phyloP scores from a whole-genome alignment of 2,113 vertebrate species.

The Pandion haliaetus region DNA sequence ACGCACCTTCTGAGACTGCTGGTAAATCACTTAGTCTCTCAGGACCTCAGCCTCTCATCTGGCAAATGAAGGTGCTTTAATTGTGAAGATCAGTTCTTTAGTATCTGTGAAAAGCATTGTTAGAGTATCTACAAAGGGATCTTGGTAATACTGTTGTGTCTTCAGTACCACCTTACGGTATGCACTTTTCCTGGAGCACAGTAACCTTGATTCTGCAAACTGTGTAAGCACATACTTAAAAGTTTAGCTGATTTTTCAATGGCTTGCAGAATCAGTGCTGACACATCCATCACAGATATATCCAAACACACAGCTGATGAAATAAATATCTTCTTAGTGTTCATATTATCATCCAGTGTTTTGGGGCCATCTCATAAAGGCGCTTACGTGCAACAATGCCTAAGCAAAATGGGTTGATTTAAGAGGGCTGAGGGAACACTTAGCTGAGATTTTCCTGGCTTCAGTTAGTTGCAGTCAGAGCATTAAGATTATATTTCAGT shows the following conservation, averaged over 20 bases:
- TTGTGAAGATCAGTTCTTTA: background rate
- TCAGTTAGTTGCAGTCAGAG: conserved; percentile 41
- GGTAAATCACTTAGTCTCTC: background rate
- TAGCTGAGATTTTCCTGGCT: conserved; percentile 52
- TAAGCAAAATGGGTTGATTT: conserved; percentile 63
- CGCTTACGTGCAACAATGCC: conserved; percentile 50
- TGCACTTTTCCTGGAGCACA: background rate
- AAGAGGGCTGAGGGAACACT: conserved; percentile 55
- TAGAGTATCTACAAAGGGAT: background rate
- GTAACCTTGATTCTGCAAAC: background rate
- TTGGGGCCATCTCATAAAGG: conserved; percentile 55
- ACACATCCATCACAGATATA: background rate
- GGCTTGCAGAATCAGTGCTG: background rate
- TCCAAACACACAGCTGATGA: conserved; percentile 12
- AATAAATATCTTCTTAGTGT: conserved; percentile 43
- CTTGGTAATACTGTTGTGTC: background rate
- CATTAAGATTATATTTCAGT: conserved; percentile 45
- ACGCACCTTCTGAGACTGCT: background rate
- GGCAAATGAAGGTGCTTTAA: background rate
- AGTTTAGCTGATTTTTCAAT: background rate
- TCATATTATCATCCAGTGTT: conserved; percentile 61
- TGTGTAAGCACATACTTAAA: background rate
- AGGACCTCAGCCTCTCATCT: background rate
- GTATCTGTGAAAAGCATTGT: background rate
- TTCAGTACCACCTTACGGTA: background rate